Evolutionary conservation across 1,140 invertebrate species (phyloP).

Genomic region (Drosophila lacertosa): DNA sequence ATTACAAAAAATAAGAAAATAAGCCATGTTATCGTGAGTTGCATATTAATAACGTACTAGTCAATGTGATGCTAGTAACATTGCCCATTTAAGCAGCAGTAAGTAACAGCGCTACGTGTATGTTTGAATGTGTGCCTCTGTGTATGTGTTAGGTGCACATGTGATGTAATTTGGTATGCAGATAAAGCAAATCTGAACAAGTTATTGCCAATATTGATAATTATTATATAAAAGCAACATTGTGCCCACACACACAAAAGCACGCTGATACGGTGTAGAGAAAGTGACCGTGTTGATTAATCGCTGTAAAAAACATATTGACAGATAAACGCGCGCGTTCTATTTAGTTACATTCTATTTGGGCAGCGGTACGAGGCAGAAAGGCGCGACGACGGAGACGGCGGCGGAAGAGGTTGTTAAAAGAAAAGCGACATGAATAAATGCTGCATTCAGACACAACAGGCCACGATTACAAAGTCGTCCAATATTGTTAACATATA

Average conservation of each 20-base stretch:
- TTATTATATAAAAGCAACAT: slow-evolving; percentile 41
- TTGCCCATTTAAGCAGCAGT: neutral
- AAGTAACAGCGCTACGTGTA: neutral
- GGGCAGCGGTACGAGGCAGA: no score
- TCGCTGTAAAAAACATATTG: neutral
- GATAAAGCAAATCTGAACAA: slow-evolving; percentile 36
- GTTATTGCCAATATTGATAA: slow-evolving; percentile 9
- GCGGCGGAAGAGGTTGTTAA: neutral
- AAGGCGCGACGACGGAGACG: no score
- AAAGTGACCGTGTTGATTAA: slow-evolving; percentile 24
- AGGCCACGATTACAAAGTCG: slow-evolving; percentile 32
- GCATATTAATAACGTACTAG: slow-evolving; percentile 1
- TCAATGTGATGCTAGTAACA: slow-evolving; percentile 9
- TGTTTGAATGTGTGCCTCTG: slow-evolving; percentile 1
- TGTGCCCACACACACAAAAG: slow-evolving; percentile 3
- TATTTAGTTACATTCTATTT: slow-evolving; percentile 10
- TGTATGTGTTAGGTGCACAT: slow-evolving; percentile 19
- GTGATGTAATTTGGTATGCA: slow-evolving; percentile 61
- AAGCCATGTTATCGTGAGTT: slow-evolving; percentile 11
- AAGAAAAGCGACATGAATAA: slow-evolving; percentile 36
- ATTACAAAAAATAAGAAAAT: slow-evolving; percentile 1
- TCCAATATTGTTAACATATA: slow-evolving; percentile 21
- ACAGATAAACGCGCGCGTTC: neutral
- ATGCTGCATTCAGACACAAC: slow-evolving; percentile 34
- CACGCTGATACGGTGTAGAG: slow-evolving; percentile 4